Evolutionary conservation across 2,888 invertebrate genomes (phyloP), one percentile per base, ranked within the genome.

Genomic region (Acronicta aceris): DNA sequence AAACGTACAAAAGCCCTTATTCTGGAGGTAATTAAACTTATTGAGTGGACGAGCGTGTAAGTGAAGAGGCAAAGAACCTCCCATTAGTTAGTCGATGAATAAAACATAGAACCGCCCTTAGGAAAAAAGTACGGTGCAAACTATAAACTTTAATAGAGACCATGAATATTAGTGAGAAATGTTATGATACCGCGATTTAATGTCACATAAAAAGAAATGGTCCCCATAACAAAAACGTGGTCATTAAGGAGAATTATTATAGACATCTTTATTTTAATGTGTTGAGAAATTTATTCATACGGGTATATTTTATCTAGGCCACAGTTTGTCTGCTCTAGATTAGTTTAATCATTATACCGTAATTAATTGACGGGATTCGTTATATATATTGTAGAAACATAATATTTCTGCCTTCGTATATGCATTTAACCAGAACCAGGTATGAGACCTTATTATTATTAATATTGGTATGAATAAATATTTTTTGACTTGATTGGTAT

Each of bases 21-120:
- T 81, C 75, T 75, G 76, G 79, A 81, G 81, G 83, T 88, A 89
- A 90, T 89, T 89, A 90, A 87, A 85, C 67, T 79, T 79, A 84
- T 86, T 82, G 82, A 82, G 76, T 76, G 77, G 72, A 79, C 69
- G 73, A 74, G 76, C 78, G 80, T 81, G 77, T 82, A 51, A 81
- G 77, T 78, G 79, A 81, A 74, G 78, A 84, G 82, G 79, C 81
- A 81, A 82, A 81, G 82, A 81, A 78, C 75, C 83, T 78, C 77
- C 81, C 80, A 82, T 78, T 71, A 21, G 21, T 21, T 21, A 68
- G 66, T 58, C 55, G 64, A 83, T 91, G 89, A 91, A 91, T 91
- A 89, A 91, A 85, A 89, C 88, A 91, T 91, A 66, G 49, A 64
- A 65, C 68, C 79, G 72, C 73, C 81, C 77, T 85, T 84, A 72